These are phyloP conservation scores for Porites divaricata DNA, from an alignment of 92 coral and sea anemone species.

Conservation along the genomic window DNA sequence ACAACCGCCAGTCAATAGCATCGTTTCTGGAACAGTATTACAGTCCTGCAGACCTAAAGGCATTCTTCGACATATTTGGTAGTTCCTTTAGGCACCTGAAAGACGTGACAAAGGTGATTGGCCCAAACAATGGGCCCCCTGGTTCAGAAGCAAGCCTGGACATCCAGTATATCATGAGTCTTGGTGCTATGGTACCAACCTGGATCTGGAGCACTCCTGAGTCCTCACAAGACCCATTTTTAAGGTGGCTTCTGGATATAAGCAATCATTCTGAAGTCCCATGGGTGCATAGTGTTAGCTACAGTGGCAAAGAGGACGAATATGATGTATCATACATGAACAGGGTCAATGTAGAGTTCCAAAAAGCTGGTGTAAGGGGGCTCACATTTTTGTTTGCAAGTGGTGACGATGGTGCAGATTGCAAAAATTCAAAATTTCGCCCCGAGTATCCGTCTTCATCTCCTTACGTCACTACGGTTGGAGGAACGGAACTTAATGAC, in stretches of 20 bases:
- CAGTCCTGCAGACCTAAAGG: slow-evolving; percentile 75
- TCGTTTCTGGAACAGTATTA: slow-evolving; percentile 62
- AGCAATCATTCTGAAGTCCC: slow-evolving; percentile 90
- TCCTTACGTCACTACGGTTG: slow-evolving; percentile 98
- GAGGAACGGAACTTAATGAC: slow-evolving; percentile 91
- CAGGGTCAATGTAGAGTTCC: slow-evolving; percentile 91
- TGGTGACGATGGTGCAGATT: slow-evolving; percentile 98
- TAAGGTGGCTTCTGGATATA: slow-evolving; percentile 94
- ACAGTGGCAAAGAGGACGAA: slow-evolving; percentile 95
- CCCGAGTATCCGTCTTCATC: slow-evolving; percentile 96
- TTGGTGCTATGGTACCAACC: slow-evolving; percentile 95
- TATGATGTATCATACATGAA: slow-evolving; percentile 91
- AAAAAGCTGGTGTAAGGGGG: slow-evolving; percentile 97
- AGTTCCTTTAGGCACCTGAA: slow-evolving; percentile 78
- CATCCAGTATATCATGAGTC: slow-evolving; percentile 98
- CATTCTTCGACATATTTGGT: slow-evolving; percentile 85
- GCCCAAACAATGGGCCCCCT: slow-evolving; percentile 91
- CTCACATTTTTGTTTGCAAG: slow-evolving; percentile 94
- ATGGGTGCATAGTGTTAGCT: slow-evolving; percentile 94
- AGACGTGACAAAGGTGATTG: slow-evolving; percentile 86
- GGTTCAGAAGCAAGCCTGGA: slow-evolving; percentile 98
- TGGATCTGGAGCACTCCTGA: slow-evolving; percentile 99
- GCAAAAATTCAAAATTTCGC: slow-evolving; percentile 88
- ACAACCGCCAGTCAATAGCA: slow-evolving; percentile 85
- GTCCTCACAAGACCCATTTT: slow-evolving; percentile 92